Evolutionary conservation across 2,113 vertebrate species (phyloP), one percentile per base, ranked within the genome.

Genomic region (Melanerpes formicivorus): DNA sequence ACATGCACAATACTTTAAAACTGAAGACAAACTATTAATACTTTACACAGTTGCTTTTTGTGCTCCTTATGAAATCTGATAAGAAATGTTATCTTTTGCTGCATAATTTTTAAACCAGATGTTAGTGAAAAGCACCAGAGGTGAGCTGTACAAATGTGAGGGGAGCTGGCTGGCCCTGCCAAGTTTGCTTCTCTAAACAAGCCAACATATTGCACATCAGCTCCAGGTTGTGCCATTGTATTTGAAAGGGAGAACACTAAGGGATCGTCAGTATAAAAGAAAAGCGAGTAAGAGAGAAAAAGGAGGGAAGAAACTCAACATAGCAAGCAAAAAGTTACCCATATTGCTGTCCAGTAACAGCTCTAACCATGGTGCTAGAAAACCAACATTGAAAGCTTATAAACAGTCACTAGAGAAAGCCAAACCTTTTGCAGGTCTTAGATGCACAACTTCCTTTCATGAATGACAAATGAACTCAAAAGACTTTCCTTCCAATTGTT

Each of bases 361-460:
- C 55, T 70, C 83, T 90, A 93, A 88, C n/a, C 40, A 29, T 8
- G 30, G 54, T 62, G 37, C 62, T 60, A 86, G 42, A 78, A 71
- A 80, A 67, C 3, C 17, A 92, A 60, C 37, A 25, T 13, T 26
- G 29, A 71, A n/a, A 46, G 6, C 17, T 56, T 79, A 59, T 16
- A 56, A 44, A 44, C 40, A 10, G 7, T 27, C 62, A 34, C 42
- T 48, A 42, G 5, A 84, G 32, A 80, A 86, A 88, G 66, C 1
- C 32, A 65, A 54, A 12, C 7, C 27, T 67, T 22, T 85, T 70
- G 15, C 0, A 72, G n/a, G 32, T 22, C 46, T 73, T 37, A 67
- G 22, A 67, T 7, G 16, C 23, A 66, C 34, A 30, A 26, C 22
- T 23, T 84, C 19, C 34, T 75, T 81, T 54, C 18, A 72, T 46